phyloP scores from a whole-genome alignment of 1,140 invertebrate genomes.

The Phymorhynchus buccinoides region DNA sequence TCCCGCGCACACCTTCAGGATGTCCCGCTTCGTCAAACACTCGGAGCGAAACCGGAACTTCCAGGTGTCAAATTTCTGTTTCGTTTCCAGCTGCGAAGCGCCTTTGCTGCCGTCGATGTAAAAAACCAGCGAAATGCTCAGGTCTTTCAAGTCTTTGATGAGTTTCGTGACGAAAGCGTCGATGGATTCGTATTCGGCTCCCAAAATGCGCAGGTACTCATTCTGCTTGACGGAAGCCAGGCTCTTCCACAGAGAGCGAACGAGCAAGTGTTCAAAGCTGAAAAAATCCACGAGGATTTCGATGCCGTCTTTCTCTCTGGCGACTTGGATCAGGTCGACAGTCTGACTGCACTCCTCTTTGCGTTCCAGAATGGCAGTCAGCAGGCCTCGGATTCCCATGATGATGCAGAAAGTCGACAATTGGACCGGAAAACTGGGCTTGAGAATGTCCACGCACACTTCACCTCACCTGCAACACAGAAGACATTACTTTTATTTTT shows the following conservation, averaged over 20 bases:
- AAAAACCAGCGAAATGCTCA: conserved; percentile 63
- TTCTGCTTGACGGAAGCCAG: conserved; percentile 55
- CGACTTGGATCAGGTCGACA: conserved; percentile 62
- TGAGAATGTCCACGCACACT: not conserved
- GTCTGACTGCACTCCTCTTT: conserved; percentile 54
- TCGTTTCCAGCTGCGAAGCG: conserved; percentile 50
- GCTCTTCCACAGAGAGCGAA: conserved; percentile 60
- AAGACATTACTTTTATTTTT: too few relatives aligned
- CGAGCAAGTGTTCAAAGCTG: conserved; percentile 60
- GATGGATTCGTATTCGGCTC: conserved; percentile 65
- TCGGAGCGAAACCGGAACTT: conserved; percentile 55
- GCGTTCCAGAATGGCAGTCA: conserved; percentile 55
- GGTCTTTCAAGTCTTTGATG: conserved; percentile 56
- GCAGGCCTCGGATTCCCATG: conserved; percentile 66
- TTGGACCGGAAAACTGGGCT: not conserved
- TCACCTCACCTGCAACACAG: not conserved
- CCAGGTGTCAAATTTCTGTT: conserved; percentile 66
- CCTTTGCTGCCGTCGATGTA: conserved; percentile 67
- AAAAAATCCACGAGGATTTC: conserved; percentile 69
- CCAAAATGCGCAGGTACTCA: conserved; percentile 58
- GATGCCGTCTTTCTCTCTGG: conserved; percentile 57
- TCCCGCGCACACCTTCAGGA: conserved; percentile 59
- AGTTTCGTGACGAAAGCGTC: conserved; percentile 61
- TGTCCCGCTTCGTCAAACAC: conserved; percentile 53
- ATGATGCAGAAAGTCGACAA: not conserved